A percentile compares a stretch with the other conserved stretches of the same genome.
Conservation (phyloP, 2,888 invertebrate species). For the Troilus luridus region DNA sequence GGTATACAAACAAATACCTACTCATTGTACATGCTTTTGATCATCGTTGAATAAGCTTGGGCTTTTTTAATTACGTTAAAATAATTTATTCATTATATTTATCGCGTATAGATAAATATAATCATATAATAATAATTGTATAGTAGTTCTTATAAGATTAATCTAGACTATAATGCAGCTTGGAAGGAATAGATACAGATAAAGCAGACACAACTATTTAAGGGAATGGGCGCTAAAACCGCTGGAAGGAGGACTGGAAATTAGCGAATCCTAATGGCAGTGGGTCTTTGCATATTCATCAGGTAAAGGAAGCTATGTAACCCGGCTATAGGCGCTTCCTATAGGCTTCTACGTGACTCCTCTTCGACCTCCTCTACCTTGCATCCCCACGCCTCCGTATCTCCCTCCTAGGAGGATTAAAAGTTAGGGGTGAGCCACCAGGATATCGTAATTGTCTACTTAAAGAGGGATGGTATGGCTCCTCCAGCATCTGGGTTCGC, state of each 20-base stretch:
- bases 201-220: not conserved
- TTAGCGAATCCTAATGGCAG: slow-evolving; percentile 24
- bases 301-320: not conserved
- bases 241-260: not conserved
- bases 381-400: not conserved
- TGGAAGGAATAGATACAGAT: not conserved
- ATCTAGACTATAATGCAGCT: not conserved
- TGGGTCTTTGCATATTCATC: slow-evolving; percentile 28
- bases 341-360: not conserved
- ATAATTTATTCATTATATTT: too few species aligned
- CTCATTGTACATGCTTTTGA: too few species aligned
- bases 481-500: not conserved
- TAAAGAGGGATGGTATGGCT: not conserved
- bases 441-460: not conserved
- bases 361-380: not conserved
- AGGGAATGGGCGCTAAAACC: slow-evolving; percentile 1
- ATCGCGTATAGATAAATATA: too few species aligned
- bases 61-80: too few species aligned
- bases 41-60: too few species aligned
- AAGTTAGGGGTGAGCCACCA: not conserved
- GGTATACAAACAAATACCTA: too few species aligned
- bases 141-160: too few species aligned
- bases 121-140: too few species aligned
- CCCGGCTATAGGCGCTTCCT: not conserved
- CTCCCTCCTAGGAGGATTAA: not conserved